Evolutionary conservation across 2,797 vertebrate genomes (phyloP).

Genomic region (Catamblyrhynchus diadema): DNA sequence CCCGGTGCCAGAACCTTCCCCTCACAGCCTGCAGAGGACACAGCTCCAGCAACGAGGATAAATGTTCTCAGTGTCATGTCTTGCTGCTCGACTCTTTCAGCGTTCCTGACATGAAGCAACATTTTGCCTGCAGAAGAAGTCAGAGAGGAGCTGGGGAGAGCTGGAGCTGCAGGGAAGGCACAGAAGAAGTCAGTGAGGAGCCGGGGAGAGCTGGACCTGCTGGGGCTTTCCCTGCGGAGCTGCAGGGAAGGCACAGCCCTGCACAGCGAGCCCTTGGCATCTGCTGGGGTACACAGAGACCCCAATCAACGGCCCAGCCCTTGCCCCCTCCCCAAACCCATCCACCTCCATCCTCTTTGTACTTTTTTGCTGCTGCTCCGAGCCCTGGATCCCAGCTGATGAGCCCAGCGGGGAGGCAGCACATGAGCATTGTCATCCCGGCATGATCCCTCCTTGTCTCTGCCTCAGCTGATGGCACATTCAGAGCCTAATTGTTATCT

Average conservation of each 20-base stretch:
- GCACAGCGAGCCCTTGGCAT: background rate
- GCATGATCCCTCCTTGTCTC: conserved; percentile 62
- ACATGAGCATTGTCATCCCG: conserved; percentile 49
- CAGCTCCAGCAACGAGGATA: rapidly evolving
- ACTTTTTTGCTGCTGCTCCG: background rate
- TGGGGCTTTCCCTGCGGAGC: rapidly evolving
- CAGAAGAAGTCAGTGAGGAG: background rate
- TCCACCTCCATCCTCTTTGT: conserved; percentile 22
- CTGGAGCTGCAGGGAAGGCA: background rate
- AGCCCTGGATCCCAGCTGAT: conserved; percentile 26
- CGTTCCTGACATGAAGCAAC: rapidly evolving
- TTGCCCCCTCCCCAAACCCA: background rate
- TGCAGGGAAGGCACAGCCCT: background rate
- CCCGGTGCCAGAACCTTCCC: background rate
- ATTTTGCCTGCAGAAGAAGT: background rate
- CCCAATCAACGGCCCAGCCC: background rate
- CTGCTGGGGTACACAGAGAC: background rate
- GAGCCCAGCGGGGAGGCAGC: conserved; percentile 46
- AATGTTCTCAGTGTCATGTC: background rate
- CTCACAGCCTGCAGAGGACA: background rate
- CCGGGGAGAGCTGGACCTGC: background rate
- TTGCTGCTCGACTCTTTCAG: background rate
- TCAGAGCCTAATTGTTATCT: conserved; percentile 81
- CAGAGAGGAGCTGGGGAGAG: background rate
- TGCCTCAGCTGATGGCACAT: conserved; percentile 75